Base-by-base conservation (phyloP, 2,888 invertebrate species). In the Panorpa germanica region DNA sequence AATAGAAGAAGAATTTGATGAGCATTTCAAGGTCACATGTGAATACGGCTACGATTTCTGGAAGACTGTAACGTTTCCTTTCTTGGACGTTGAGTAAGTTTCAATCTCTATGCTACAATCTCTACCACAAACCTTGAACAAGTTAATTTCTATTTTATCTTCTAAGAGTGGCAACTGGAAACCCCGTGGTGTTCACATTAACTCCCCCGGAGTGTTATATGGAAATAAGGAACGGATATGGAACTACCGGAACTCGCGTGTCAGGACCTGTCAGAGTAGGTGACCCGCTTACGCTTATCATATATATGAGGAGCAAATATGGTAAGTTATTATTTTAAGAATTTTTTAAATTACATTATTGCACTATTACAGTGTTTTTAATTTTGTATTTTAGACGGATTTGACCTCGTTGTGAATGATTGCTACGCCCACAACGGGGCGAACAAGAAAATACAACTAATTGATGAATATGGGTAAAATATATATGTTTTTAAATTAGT, bases 11-110 rank as follows among this genome's bases (percentile, higher is more conserved):
- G 90, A 90, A 50, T 73, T 80, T 55, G 90, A 90, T 50, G 88
- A 90, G 44, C 90, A 90, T 49, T 90, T 88, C 53, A 88, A 90
- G 58, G 88, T 90, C 29, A 90, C 88, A 24, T 90, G 90, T 57
- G 90, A 90, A 55, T 90, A 90, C 45, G 90, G 90, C 33, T 90
- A 90, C 48, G 90, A 90, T 54, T 90, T 88, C 57, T 88, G 90
- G 86, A 90, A 90, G 55, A 90, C 90, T 0, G 88, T 90, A 21
- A 88, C 90, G 0, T 90, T 90, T 55, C 90, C 90, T 2, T 86
- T 90, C 51, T 59, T 90, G 33, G 88, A 90, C 49, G 88, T 90
- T 32, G 88, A 90, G 90, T 90, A 54, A 76, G 85, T 71, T 19
- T 7, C 19, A 28, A n/a, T n/a, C n/a, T n/a, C n/a, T n/a, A n/a